Percentiles rank a stretch among this genome's conserved stretches.
Conservation (phyloP, 2,888 invertebrate genomes). For the Tenthredo livida region DNA sequence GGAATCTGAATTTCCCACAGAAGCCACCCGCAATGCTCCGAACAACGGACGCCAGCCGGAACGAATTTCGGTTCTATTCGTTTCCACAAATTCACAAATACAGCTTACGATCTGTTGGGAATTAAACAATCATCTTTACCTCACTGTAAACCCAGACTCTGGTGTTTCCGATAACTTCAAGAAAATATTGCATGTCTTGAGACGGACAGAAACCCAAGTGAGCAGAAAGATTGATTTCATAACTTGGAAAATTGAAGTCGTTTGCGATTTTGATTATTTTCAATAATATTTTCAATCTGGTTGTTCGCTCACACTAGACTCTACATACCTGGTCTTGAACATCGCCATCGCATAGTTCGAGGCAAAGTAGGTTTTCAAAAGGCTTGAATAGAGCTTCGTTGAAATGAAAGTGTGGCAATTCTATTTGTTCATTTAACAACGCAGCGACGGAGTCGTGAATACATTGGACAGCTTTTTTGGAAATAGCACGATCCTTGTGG, state of each 20-base stretch:
- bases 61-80: conserved; percentile 94
- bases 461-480: conserved; percentile 94
- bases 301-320: neutral
- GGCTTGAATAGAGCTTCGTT: conserved; percentile 97
- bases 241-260: neutral
- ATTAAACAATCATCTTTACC: conserved; percentile 16
- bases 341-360: conserved; percentile 95
- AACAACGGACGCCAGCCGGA: conserved; percentile 98
- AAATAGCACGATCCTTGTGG: conserved; percentile 92
- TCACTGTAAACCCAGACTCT: neutral
- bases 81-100: conserved; percentile 97
- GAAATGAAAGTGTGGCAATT: conserved; percentile 96
- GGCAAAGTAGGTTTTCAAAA: conserved; percentile 95
- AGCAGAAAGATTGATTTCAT: neutral
- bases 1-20: conserved; percentile 82
- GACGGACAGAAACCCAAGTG: neutral
- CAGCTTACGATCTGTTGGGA: conserved; percentile 92
- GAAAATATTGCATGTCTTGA: neutral
- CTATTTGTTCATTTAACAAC: conserved; percentile 91
- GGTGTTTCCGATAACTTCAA: neutral
- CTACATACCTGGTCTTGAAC: conserved; percentile 84
- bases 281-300: conserved; percentile 30
- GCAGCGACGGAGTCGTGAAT: conserved; percentile 96
- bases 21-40: conserved; percentile 93
- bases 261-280: neutral